These are phyloP conservation scores for Cladopsammia gracilis DNA, from an alignment of 64 coral and sea anemone species.

Conservation along the genomic window DNA sequence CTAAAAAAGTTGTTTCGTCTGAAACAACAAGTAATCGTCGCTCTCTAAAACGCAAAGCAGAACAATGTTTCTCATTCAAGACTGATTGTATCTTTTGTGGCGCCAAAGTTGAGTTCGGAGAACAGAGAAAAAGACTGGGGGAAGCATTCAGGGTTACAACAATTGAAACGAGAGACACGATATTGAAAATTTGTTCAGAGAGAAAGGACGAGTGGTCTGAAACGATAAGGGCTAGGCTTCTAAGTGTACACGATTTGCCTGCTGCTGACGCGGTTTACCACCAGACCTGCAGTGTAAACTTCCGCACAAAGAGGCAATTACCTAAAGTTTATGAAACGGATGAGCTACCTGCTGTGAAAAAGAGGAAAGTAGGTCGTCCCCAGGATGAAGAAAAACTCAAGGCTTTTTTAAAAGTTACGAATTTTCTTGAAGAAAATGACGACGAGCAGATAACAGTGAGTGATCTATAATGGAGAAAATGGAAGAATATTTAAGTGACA, in stretches of 20 bases:
- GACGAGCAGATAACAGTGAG: constrained; percentile 58
- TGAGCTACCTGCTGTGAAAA: neutral
- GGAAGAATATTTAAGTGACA: too few relatives aligned
- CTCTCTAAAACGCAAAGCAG: too few relatives aligned
- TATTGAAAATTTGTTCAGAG: neutral
- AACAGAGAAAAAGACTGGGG: neutral
- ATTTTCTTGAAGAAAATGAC: constrained; percentile 58
- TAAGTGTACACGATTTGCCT: constrained; percentile 53
- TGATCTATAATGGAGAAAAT: too few relatives aligned
- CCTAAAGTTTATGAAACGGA: neutral
- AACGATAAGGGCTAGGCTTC: neutral
- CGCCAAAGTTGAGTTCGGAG: too few relatives aligned
- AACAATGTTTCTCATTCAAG: too few relatives aligned
- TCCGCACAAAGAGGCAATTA: neutral
- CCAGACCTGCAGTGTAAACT: constrained; percentile 2
- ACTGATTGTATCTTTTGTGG: too few relatives aligned
- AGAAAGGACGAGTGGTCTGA: constrained; percentile 12
- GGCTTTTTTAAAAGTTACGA: constrained; percentile 45
- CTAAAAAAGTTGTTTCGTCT: neutral
- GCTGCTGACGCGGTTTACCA: constrained; percentile 46
- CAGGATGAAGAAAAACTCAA: neutral
- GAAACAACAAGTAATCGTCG: too few relatives aligned
- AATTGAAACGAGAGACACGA: constrained; percentile 2
- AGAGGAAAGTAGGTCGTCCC: neutral
- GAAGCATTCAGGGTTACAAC: neutral